Base-by-base conservation (phyloP, 2,113 vertebrate species). In the Picathartes gymnocephalus region DNA sequence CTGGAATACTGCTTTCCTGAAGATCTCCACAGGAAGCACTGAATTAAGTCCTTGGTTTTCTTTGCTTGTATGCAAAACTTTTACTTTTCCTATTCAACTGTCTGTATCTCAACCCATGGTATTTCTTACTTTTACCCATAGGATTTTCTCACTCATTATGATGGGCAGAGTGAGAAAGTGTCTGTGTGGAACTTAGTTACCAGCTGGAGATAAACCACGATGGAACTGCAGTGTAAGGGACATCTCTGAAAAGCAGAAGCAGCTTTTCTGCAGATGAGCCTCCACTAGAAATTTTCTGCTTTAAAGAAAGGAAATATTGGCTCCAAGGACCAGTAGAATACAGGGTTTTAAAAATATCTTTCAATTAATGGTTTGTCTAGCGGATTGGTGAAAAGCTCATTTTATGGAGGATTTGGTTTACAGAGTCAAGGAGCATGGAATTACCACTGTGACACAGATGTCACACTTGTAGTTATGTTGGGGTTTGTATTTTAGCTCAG, bases 21-120 rank as follows among this genome's bases (percentile, higher is more conserved):
- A 30, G 7, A 27, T 33, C 23, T 7, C 1, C 1, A 23, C 10
- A 17, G 17, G 16, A 65, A n/a, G 1, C 0, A 0, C 44, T 13
- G 9, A 71, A 71, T 44, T 6, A n/a, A 76, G 48, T 39, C 45
- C 5, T 58, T 8, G 1, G 5, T 39, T 70, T 60, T 6, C 13
- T 74, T 20, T 70, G 11, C 8, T 58, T 64, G 11, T 2, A 3
- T 37, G 22, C 3, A 17, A 17, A 15, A 37, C 4, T 60, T 37
- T 48, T 56, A 16, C 7, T 81, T 72, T 61, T 33, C 3, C 2
- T 31, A 8, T 33, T 77, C 28, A 61, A 21, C 4, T 39, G 5
- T 18, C 45, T 60, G 6, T 35, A 44, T 54, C 20, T 60, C 27
- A 71, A 20, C 2, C 4, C 20, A 50, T 6, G 9, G 10, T 31